Percentiles rank a stretch among this genome's conserved stretches.
Conservation (phyloP, 2,113 vertebrate species). For the Holacanthus passer region DNA sequence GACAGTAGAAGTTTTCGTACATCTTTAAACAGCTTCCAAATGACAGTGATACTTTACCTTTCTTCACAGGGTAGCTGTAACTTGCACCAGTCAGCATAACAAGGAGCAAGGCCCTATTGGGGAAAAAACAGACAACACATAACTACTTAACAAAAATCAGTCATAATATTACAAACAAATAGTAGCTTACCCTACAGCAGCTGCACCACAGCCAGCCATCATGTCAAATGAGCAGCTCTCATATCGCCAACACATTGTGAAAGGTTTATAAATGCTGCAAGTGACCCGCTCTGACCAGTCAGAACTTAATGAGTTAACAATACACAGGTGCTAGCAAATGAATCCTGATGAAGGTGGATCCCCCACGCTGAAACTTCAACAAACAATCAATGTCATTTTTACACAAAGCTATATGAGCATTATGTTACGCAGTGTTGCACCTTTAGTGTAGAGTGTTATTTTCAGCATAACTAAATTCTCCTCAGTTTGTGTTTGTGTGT, state of each 20-base stretch:
- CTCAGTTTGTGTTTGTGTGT: not conserved
- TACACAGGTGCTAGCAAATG: slow-evolving; percentile 23
- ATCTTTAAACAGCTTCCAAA: fast-evolving
- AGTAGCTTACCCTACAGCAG: slow-evolving; percentile 6
- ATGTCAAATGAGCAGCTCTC: not conserved
- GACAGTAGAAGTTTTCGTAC: no score
- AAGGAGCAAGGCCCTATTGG: slow-evolving; percentile 32
- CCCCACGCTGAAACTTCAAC: not conserved
- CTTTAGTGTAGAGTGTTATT: not conserved
- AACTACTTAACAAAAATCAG: not conserved
- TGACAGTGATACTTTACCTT: slow-evolving; percentile 3
- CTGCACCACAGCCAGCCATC: no score
- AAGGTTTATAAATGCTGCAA: not conserved
- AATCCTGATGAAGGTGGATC: slow-evolving; percentile 7
- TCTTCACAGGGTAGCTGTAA: not conserved
- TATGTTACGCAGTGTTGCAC: not conserved
- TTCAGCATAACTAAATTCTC: not conserved
- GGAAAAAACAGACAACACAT: not conserved
- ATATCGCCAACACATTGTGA: not conserved
- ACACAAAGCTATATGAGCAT: no score
- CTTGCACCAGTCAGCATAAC: slow-evolving; percentile 20
- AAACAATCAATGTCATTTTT: not conserved
- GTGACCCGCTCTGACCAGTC: slow-evolving; percentile 45
- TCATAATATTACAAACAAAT: not conserved
- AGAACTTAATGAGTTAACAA: not conserved